Evolutionary conservation across 2,888 invertebrate genomes (phyloP), one percentile per base, ranked within the genome.

Genomic region (Arge pagana): DNA sequence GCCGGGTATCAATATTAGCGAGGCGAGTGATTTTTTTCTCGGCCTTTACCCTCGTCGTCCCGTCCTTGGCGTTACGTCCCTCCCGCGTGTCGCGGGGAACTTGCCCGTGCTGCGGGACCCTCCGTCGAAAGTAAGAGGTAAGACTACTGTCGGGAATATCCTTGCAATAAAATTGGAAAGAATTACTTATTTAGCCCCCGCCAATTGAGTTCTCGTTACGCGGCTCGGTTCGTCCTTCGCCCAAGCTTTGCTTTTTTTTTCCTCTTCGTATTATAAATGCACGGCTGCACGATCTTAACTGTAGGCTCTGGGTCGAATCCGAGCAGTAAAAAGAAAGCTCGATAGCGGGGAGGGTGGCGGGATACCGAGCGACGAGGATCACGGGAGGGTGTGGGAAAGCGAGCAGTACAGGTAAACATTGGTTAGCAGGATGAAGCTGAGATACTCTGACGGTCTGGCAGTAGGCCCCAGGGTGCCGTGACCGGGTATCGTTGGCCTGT

Each of bases 1-100:
- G 70, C 64, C 56, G 62, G 67, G 62, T 71, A 75, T 75, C 75
- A 72, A 76, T 76, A 72, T 70, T 70, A 64, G 63, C 65, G 66
- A 66, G 61, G 60, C 70, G 60, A 67, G 68, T 68, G 68, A 72
- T 72, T 68, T 62, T 65, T 64, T 62, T 57, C 45, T 58, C 56
- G 53, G 49, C 40, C 48, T 52, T 52, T 50, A 31, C 3, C 30
- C 52, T 54, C n/a, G 31, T 35, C 15, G 11, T 18, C 33, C 43
- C 48, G 50, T 48, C 51, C 15, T 39, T 40, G 50, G n/a, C 56
- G 31, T 19, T 13, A 21, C 28, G 30, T 53, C 51, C 52, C 26
- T 39, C 50, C 57, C 55, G 50, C 52, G 55, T 48, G 65, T 63
- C 66, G 67, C 68, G 65, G 66, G 16, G 41, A 13, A 21, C 24